phyloP scores from a whole-genome alignment of 2,888 invertebrate genomes.

The Cylindroiulus punctatus region DNA sequence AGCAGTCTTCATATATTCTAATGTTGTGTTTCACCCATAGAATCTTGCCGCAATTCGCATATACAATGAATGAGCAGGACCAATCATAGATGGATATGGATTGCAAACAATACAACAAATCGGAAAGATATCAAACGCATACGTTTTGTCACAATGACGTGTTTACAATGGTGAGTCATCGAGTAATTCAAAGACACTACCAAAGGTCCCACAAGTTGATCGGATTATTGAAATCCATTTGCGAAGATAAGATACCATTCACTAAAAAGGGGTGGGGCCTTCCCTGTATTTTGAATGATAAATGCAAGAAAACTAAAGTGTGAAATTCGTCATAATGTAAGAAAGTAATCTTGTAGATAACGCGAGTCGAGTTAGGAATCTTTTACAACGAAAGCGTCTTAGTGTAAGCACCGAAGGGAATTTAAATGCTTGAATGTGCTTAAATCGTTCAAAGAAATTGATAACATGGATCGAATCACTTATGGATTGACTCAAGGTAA shows the following conservation, averaged over 20 bases:
- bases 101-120: no score
- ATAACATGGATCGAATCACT: constrained; percentile 19
- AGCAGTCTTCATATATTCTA: neutral
- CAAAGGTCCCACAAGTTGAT: no score
- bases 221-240: no score
- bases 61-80: neutral
- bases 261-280: no score
- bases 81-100: neutral
- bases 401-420: neutral
- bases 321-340: neutral
- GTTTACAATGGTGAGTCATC: no score
- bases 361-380: neutral
- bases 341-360: neutral
- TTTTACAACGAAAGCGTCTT: no score
- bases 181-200: no score
- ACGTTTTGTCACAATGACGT: no score
- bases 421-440: neutral
- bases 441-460: constrained; percentile 32
- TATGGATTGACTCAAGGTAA: neutral
- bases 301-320: neutral
- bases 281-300: neutral
- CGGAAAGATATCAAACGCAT: no score
- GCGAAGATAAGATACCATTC: no score
- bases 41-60: constrained; percentile 19
- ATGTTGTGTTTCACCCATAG: neutral